Evolutionary conservation across 2,797 vertebrate species (phyloP).

Genomic region (Rhadinocentrus ornatus): DNA sequence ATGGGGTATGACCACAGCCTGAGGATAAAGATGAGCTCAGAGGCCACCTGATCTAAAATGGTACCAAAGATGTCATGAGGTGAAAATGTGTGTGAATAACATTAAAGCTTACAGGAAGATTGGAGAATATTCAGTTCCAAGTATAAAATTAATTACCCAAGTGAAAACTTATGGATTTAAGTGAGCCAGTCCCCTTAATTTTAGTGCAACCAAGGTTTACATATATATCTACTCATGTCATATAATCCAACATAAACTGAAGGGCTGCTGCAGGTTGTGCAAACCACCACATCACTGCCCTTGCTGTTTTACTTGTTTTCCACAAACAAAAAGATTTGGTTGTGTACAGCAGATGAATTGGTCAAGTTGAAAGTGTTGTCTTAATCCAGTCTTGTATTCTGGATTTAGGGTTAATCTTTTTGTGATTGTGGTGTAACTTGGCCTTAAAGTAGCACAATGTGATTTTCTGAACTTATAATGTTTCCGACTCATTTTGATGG

Average conservation of each 20-base stretch:
- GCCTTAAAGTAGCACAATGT: too few relatives aligned
- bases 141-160: slow-evolving; percentile 4
- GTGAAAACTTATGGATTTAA: not conserved
- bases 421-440: not conserved
- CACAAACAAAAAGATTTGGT: not conserved
- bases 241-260: not conserved
- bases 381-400: not conserved
- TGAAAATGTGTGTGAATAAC: not conserved
- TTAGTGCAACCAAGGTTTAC: not conserved
- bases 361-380: not conserved
- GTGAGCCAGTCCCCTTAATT: not conserved
- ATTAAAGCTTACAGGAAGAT: not conserved
- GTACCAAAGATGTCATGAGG: not conserved
- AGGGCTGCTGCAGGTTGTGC: not conserved
- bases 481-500: not conserved
- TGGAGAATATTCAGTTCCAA: not conserved
- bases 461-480: too few relatives aligned
- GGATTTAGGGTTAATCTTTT: not conserved
- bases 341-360: not conserved
- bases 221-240: not conserved
- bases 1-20: not conserved
- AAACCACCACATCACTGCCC: not conserved
- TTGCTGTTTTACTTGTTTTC: not conserved
- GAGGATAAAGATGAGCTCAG: not conserved
- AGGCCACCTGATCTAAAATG: not conserved